Evolutionary conservation across 2,797 vertebrate genomes (phyloP).

Genomic region (Gymnothorax reevesii): DNA sequence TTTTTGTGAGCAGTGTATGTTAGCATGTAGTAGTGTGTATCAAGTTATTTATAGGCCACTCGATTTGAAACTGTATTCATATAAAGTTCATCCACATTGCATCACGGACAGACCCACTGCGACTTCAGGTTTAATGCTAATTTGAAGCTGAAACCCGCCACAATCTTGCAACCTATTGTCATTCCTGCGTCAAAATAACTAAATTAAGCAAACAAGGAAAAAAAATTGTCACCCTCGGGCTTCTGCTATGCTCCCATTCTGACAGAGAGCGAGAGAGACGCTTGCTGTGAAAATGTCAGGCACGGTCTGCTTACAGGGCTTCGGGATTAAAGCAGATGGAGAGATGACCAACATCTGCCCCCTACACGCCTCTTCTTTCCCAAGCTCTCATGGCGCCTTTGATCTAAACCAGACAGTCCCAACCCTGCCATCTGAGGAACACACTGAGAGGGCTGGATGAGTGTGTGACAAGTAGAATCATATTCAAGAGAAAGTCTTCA

Average conservation of each 20-base stretch:
- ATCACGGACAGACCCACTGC: too few species aligned
- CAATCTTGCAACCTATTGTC: too few species aligned
- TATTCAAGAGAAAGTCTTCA: not conserved
- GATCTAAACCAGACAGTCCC: slow-evolving; percentile 10
- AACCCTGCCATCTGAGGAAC: slow-evolving; percentile 3
- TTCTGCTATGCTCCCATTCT: not conserved
- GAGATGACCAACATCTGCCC: not conserved
- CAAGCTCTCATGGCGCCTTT: not conserved
- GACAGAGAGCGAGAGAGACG: not conserved
- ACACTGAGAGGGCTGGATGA: not conserved
- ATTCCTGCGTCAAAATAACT: not conserved
- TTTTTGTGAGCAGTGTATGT: too few species aligned
- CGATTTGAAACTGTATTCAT: too few species aligned
- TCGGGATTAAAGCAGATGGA: slow-evolving; percentile 13
- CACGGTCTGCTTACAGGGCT: not conserved
- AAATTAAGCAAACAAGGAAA: not conserved
- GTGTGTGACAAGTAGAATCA: not conserved
- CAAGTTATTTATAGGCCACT: too few species aligned
- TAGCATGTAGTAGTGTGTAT: too few species aligned
- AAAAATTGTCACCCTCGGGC: not conserved
- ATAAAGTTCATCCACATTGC: too few species aligned
- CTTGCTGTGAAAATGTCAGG: not conserved
- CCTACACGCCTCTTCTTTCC: not conserved
- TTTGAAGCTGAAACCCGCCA: too few species aligned
- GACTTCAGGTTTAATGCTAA: too few species aligned